Conservation (phyloP, 2,888 invertebrate species). For the Dasysyrphus albostriatus region DNA sequence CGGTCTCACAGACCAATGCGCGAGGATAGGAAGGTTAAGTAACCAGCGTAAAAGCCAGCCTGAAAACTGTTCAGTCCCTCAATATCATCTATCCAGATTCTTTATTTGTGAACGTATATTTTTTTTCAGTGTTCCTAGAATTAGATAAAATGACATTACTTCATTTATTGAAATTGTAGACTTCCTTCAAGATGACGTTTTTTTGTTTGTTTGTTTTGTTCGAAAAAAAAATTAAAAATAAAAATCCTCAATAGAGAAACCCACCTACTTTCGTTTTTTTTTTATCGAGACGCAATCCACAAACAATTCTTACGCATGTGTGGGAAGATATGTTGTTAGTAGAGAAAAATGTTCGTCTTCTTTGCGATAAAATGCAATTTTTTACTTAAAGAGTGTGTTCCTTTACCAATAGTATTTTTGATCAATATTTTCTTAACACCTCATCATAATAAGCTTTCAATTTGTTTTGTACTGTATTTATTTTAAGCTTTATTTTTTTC, state of each 20-base stretch:
- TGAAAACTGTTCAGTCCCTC: no score
- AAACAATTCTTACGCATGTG: not conserved
- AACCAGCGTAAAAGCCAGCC: no score
- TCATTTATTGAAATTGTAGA: not conserved
- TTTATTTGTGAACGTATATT: not conserved
- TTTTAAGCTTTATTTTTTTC: slow-evolving; percentile 41
- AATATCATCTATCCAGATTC: no score
- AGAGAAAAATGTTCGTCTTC: not conserved
- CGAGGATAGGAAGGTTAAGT: no score
- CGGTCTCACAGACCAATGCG: no score
- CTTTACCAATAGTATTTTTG: not conserved
- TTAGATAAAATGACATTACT: not conserved
- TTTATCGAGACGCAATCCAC: slow-evolving; percentile 44
- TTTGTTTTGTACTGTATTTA: slow-evolving; percentile 58
- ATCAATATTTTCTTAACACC: slow-evolving; percentile 21
- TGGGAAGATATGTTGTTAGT: not conserved
- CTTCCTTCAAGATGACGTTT: not conserved
- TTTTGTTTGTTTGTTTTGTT: slow-evolving; percentile 7
- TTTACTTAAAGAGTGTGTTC: not conserved
- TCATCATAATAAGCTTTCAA: slow-evolving; percentile 28
- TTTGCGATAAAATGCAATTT: not conserved
- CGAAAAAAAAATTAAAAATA: no score
- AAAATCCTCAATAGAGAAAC: not conserved
- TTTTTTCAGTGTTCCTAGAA: not conserved
- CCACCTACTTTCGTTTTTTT: slow-evolving; percentile 18